These are phyloP conservation scores for Haliclystus octoradiatus DNA, from an alignment of 30 jellyfish, hydroid and myxozoan genomes.

Conservation along the genomic window DNA sequence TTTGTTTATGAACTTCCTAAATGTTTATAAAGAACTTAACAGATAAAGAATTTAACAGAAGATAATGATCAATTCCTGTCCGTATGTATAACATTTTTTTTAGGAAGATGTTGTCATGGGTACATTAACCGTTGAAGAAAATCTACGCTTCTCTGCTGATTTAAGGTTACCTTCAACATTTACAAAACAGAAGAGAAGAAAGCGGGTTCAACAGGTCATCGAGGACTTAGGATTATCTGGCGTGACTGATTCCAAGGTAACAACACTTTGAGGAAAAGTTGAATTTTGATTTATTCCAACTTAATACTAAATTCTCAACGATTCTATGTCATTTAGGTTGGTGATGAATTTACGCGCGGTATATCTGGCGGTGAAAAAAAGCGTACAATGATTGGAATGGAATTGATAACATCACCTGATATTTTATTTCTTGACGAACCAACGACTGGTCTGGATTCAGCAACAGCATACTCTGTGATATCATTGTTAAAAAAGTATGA, in stretches of 20 bases:
- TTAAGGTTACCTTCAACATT: conserved; percentile 61
- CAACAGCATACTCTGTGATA: conserved; percentile 89
- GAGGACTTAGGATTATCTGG: conserved; percentile 59
- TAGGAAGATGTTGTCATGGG: conserved; percentile 97
- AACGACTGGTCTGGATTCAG: conserved; percentile 94
- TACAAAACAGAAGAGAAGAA: conserved; percentile 28
- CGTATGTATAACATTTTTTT: no score
- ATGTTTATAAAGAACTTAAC: no score
- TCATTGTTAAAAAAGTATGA: conserved; percentile 43
- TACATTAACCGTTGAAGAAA: conserved; percentile 89
- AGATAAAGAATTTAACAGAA: no score
- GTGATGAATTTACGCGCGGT: conserved; percentile 67
- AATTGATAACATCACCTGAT: conserved; percentile 78
- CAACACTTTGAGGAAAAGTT: no score
- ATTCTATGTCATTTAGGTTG: conserved; percentile 38
- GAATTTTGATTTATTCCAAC: no score
- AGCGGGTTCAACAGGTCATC: conserved; percentile 64
- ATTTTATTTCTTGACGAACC: conserved; percentile 93
- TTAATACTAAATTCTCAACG: neutral
- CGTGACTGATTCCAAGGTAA: conserved; percentile 74
- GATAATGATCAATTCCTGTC: no score
- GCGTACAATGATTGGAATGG: conserved; percentile 93
- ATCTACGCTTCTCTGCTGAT: conserved; percentile 86
- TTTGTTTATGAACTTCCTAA: no score
- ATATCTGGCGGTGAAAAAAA: conserved; percentile 92